Percentiles rank a stretch among this genome's conserved stretches.
phyloP scores from a whole-genome alignment of 2,888 invertebrate genomes.

The Zygogramma bicolorata region DNA sequence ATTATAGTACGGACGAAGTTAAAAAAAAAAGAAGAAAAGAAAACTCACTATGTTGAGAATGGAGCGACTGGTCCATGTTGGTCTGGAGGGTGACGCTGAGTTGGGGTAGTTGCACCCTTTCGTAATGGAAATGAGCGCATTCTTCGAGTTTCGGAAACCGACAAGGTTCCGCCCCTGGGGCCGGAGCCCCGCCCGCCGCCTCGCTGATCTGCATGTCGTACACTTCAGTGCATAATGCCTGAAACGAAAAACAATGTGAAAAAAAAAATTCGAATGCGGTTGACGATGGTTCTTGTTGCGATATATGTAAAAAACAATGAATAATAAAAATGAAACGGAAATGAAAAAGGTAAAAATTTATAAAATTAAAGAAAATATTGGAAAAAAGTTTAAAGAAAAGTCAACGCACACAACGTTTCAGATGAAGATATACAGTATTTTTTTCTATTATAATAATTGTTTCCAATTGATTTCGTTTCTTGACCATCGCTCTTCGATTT shows the following conservation, averaged over 20 bases:
- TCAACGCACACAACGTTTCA: too few relatives aligned
- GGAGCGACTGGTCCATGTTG: conserved; percentile 66
- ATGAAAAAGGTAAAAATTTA: too few relatives aligned
- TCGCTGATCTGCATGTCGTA: conserved; percentile 65
- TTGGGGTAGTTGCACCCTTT: conserved; percentile 90
- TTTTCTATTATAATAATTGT: too few relatives aligned
- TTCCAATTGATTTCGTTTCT: too few relatives aligned
- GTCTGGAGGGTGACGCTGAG: conserved; percentile 71
- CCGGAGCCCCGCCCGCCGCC: conserved; percentile 59
- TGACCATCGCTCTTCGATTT: too few relatives aligned
- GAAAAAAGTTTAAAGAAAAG: too few relatives aligned
- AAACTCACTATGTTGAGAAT: conserved; percentile 67
- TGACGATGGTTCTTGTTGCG: background rate
- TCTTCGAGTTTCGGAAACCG: conserved; percentile 92
- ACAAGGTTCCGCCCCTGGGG: conserved; percentile 66
- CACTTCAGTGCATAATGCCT: conserved; percentile 66
- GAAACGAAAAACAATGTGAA: conserved; percentile 41
- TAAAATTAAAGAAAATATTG: too few relatives aligned
- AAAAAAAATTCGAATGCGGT: background rate
- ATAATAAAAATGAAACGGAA: too few relatives aligned
- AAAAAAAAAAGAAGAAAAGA: background rate
- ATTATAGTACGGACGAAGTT: too few relatives aligned
- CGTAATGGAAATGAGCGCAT: conserved; percentile 99
- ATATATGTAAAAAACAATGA: too few relatives aligned
- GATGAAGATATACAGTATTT: too few relatives aligned